These are phyloP conservation scores for Drosophila kambysellisi DNA, from an alignment of 2,888 invertebrate species.

Conservation along the genomic window DNA sequence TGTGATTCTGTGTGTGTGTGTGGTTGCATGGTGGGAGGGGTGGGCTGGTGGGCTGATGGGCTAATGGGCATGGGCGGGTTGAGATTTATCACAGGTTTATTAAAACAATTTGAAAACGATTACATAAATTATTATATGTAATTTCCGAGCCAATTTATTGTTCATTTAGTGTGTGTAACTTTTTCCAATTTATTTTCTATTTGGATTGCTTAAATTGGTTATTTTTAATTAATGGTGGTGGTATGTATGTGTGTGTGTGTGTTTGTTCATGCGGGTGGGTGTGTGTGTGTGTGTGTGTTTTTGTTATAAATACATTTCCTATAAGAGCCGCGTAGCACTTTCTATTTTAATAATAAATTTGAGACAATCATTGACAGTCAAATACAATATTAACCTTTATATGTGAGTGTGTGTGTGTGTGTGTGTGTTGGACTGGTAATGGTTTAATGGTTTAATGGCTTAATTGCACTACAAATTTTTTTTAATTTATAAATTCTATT, in stretches of 20 bases:
- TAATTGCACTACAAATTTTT: constrained; percentile 23
- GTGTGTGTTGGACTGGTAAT: constrained; percentile 2
- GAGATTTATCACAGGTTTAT: constrained; percentile 68
- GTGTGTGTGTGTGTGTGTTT: constrained; percentile 9
- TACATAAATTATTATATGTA: constrained; percentile 8
- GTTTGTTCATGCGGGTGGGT: not conserved
- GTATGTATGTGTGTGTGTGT: not conserved
- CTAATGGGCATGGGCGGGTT: constrained; percentile 24
- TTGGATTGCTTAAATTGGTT: constrained; percentile 5
- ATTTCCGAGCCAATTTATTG: constrained; percentile 18
- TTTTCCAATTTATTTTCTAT: constrained; percentile 11
- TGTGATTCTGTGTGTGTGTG: constrained; percentile 18
- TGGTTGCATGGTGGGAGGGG: constrained; percentile 5
- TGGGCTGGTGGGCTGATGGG: not conserved
- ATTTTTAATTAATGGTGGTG: not conserved
- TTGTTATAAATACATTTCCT: constrained; percentile 47
- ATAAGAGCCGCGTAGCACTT: constrained; percentile 42
- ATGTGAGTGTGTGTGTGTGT: not conserved
- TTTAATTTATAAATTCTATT: constrained; percentile 47
- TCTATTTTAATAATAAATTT: constrained; percentile 51
- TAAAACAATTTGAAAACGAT: constrained; percentile 17
- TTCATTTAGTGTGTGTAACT: constrained; percentile 8
- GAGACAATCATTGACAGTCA: constrained; percentile 60
- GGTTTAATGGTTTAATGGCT: constrained; percentile 15
- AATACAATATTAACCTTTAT: constrained; percentile 48